Percentiles rank a stretch among this genome's conserved stretches.
These are phyloP conservation scores for Hyperoplus immaculatus DNA, from an alignment of 2,797 vertebrate genomes.

Conservation along the genomic window DNA sequence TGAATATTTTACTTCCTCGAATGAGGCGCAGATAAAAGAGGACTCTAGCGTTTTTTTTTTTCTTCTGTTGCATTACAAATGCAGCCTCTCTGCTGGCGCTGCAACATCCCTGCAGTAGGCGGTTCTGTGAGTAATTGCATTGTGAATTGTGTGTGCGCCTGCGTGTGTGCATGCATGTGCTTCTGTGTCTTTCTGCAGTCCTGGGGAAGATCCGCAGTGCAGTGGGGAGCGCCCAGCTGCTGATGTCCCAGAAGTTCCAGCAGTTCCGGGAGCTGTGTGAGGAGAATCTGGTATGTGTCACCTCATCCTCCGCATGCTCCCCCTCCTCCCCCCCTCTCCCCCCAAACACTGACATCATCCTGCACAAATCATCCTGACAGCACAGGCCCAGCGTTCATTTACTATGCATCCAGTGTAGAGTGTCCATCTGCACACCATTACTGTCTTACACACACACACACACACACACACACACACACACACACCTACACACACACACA, in stretches of 20 bases:
- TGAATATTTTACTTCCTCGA: constrained; percentile 21
- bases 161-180: constrained; percentile 56
- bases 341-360: constrained; percentile 79
- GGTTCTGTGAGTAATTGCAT: constrained; percentile 77
- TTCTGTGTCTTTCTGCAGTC: constrained; percentile 85
- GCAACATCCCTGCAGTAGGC: constrained; percentile 79
- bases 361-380: constrained; percentile 83
- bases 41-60: constrained; percentile 15
- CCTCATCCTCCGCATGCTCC: constrained; percentile 78
- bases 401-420: constrained; percentile 76
- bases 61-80: constrained; percentile 59
- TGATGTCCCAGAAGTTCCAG: constrained; percentile 99
- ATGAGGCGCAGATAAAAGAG: constrained; percentile 24
- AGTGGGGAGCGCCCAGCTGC: constrained; percentile 96
- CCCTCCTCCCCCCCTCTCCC: neutral
- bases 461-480: too few species aligned
- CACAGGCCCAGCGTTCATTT: constrained; percentile 80
- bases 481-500: too few species aligned
- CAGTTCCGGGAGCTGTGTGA: constrained; percentile 98
- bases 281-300: constrained; percentile 96
- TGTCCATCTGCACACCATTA: constrained; percentile 64
- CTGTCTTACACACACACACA: constrained; percentile 39
- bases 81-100: constrained; percentile 54
- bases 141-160: constrained; percentile 51
- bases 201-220: constrained; percentile 96